phyloP scores from a whole-genome alignment of 2,888 invertebrate genomes.

The Cynaeus angustus region DNA sequence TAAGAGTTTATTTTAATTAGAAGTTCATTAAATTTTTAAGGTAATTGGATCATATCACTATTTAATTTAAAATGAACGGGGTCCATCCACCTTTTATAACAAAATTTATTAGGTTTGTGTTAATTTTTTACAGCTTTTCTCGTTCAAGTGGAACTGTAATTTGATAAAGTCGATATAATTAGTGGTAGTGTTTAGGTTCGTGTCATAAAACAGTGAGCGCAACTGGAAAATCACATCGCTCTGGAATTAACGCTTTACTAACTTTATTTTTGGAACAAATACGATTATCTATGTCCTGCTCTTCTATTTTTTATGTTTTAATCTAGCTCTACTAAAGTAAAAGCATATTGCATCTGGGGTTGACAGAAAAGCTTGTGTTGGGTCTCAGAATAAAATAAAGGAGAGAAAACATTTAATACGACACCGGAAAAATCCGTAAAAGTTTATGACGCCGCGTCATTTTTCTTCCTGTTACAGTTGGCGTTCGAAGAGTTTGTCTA shows the following conservation, averaged over 20 bases:
- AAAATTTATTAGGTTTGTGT: too few relatives aligned
- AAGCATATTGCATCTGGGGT: conserved; percentile 35
- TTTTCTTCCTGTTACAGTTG: conserved; percentile 38
- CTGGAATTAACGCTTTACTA: conserved; percentile 24
- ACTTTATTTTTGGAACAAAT: conserved; percentile 21
- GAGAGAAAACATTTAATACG: conserved; percentile 41
- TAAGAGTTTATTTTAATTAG: too few relatives aligned
- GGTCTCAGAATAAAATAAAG: conserved; percentile 33
- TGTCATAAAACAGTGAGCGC: conserved; percentile 7
- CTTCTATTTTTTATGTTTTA: conserved; percentile 34
- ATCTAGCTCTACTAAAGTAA: conserved; percentile 28
- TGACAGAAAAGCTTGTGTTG: conserved; percentile 35
- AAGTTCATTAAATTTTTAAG: too few relatives aligned
- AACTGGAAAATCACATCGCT: conserved; percentile 30
- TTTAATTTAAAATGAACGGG: too few relatives aligned
- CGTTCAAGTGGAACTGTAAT: too few relatives aligned
- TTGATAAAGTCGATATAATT: too few relatives aligned
- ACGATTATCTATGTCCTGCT: conserved; percentile 18
- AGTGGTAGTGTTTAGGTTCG: background rate
- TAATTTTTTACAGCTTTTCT: too few relatives aligned
- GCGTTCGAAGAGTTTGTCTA: conserved; percentile 45
- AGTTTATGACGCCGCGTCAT: conserved; percentile 44
- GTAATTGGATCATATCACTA: too few relatives aligned
- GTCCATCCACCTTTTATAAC: too few relatives aligned
- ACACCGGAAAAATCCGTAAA: conserved; percentile 47